Conservation (phyloP, 2,797 vertebrate species). For the Bradypus variegatus region DNA sequence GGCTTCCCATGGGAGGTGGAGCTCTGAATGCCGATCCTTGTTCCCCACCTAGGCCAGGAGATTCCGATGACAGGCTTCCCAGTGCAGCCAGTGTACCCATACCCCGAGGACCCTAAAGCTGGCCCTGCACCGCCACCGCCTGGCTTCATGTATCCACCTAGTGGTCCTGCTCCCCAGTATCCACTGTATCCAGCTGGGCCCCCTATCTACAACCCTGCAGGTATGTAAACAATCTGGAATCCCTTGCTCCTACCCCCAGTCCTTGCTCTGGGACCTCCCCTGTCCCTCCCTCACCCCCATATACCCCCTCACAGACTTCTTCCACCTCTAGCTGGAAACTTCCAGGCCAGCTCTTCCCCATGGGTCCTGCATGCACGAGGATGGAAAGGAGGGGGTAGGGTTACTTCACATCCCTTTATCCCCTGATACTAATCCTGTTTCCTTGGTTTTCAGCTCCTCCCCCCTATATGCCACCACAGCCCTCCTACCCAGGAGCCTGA, state of each 20-base stretch:
- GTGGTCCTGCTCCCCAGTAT: constrained; percentile 63
- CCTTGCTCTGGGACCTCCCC: neutral
- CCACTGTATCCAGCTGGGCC: constrained; percentile 65
- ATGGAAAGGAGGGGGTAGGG: fast-evolving
- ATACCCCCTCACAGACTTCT: neutral
- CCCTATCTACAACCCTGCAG: constrained; percentile 67
- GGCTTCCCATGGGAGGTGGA: neutral
- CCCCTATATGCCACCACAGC: constrained; percentile 82
- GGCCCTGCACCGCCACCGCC: constrained; percentile 74
- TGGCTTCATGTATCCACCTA: constrained; percentile 73
- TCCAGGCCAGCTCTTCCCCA: neutral
- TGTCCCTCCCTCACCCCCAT: neutral
- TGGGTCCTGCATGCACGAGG: neutral
- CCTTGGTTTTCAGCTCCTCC: constrained; percentile 79
- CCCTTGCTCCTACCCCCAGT: neutral
- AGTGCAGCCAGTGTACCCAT: constrained; percentile 80
- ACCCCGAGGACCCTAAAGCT: constrained; percentile 78
- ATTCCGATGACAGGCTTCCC: constrained; percentile 86
- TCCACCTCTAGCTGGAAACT: neutral
- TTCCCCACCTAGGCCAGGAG: constrained; percentile 63
- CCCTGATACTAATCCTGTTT: neutral
- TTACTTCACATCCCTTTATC: neutral
- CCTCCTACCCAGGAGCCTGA: constrained; percentile 81
- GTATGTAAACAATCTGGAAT: constrained; percentile 48
- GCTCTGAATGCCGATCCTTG: neutral